Conservation (phyloP, 2,113 vertebrate genomes). For the Dicrurus megarhynchus region DNA sequence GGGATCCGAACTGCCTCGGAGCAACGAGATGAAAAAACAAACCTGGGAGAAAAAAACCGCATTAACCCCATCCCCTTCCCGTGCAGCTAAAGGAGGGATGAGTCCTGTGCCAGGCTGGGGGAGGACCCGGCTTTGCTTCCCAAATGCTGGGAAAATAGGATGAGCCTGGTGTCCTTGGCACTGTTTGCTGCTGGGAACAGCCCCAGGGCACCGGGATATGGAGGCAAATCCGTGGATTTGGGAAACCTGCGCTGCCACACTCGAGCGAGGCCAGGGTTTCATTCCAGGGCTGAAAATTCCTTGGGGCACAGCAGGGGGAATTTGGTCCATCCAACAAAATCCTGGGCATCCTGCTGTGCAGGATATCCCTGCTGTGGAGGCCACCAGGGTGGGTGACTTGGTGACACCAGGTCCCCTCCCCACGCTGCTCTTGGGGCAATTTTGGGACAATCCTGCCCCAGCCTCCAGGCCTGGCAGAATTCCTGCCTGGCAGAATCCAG, state of each 20-base stretch:
- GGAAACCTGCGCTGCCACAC: neutral
- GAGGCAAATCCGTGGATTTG: rapidly evolving
- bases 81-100: neutral
- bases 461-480: neutral
- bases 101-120: neutral
- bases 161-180: neutral
- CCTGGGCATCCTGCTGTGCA: too few species aligned
- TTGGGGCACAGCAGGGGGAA: rapidly evolving
- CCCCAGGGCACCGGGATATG: neutral
- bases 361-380: neutral
- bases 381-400: neutral
- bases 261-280: rapidly evolving
- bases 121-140: neutral
- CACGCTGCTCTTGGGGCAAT: neutral
- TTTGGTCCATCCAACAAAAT: too few species aligned
- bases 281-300: neutral
- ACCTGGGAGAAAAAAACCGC: neutral
- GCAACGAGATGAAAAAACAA: rapidly evolving
- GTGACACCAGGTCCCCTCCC: neutral
- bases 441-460: neutral
- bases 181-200: neutral
- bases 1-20: neutral
- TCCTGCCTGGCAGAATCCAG: neutral
- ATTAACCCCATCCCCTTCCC: neutral
- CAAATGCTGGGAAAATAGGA: neutral